Evolutionary conservation across 2,888 invertebrate species (phyloP), one percentile per base, ranked within the genome.

Genomic region (Sinhomidia bicolor): DNA sequence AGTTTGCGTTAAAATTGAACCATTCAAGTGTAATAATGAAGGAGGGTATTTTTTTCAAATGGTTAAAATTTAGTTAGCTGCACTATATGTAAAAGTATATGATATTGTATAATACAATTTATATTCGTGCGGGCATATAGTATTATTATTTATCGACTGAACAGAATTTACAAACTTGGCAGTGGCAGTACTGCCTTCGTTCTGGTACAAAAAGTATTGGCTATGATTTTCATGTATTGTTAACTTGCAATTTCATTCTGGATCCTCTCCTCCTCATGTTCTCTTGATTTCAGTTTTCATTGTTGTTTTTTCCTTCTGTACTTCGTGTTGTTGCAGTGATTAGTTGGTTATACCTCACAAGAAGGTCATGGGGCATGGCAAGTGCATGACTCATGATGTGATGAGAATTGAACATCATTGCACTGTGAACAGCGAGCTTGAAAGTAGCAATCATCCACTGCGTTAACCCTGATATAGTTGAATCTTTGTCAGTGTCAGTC

Each of bases 301-400:
- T 74, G 26, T 74, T 44, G 26, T 76, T 47, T 54, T 78, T 54
- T 32, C 51, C 54, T 51, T 78, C 29, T 78, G 51, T 12, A 2
- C n/a, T 23, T 54, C n/a, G 1, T 23, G 44, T 44, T 32, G n/a
- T 44, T 17, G 17, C 7, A 26, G 23, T 68, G 62, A 62, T 26
- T 62, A 62, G 62, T 78, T 1, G 4, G 2, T 29, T 14, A 10
- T 36, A 36, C 23, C 23, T 36, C 3, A 54, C 23, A 44, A 23
- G 76, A 78, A 78, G 76, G 76, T 78, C 76, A 78, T 54, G 76
- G 76, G 76, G 76, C 76, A 78, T 71, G 71, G 23, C 71, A 23
- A 20, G 44, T 71, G 41, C 44, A 68, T 76, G 76, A 76, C 47
- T 76, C 76, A 76, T 47, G 47, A n/a, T 29, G 76, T 78, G 51